These are phyloP conservation scores for Junonia oenone DNA, from an alignment of 2,888 invertebrate genomes.

Conservation along the genomic window DNA sequence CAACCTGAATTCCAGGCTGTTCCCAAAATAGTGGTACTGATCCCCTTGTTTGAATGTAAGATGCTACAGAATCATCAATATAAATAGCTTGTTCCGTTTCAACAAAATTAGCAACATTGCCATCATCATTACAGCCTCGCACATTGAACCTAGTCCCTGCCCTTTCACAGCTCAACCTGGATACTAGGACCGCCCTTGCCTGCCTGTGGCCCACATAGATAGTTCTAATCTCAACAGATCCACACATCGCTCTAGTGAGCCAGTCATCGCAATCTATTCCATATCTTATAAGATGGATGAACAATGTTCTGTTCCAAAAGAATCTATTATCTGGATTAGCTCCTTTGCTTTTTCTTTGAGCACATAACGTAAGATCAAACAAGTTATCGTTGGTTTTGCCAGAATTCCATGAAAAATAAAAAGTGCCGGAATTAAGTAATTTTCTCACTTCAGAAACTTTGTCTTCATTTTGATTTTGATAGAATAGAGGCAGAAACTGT, in stretches of 20 bases:
- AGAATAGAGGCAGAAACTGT: slow-evolving; percentile 91
- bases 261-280: slow-evolving; percentile 94
- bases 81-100: slow-evolving; percentile 99
- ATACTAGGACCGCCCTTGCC: slow-evolving; percentile 96
- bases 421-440: slow-evolving; percentile 97
- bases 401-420: slow-evolving; percentile 95
- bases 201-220: slow-evolving; percentile 98
- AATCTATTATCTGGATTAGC: slow-evolving; percentile 94
- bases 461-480: slow-evolving; percentile 82
- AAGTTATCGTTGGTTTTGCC: slow-evolving; percentile 69
- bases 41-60: slow-evolving; percentile 95
- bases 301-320: slow-evolving; percentile 98
- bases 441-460: slow-evolving; percentile 86
- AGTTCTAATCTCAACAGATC: slow-evolving; percentile 97
- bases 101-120: slow-evolving; percentile 99
- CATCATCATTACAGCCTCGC: slow-evolving; percentile 98
- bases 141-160: slow-evolving; percentile 99
- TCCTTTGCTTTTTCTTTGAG: slow-evolving; percentile 91
- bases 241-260: slow-evolving; percentile 97
- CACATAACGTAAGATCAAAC: slow-evolving; percentile 96
- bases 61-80: slow-evolving; percentile 93
- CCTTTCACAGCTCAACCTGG: slow-evolving; percentile 97
- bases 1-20: slow-evolving; percentile 98
- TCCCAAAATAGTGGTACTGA: slow-evolving; percentile 99
- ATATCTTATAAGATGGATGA: slow-evolving; percentile 94